Conservation (phyloP, 2,113 vertebrate species). For the Brachirus orientalis region DNA sequence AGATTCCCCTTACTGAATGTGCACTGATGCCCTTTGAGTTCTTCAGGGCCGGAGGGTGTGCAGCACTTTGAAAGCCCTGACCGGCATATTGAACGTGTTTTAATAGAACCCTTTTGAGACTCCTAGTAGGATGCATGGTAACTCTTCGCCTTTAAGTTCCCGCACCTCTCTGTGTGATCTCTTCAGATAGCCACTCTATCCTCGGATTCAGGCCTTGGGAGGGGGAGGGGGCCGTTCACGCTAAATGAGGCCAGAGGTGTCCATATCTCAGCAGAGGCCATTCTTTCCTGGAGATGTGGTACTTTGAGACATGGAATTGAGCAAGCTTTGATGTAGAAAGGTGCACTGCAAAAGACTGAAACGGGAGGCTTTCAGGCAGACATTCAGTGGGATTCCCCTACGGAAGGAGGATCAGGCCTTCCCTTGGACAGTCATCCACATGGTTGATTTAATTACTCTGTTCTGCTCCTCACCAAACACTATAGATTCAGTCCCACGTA, state of each 20-base stretch:
- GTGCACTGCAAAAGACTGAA: conserved; percentile 70
- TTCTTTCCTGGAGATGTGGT: conserved; percentile 80
- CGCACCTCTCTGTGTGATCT: conserved; percentile 80
- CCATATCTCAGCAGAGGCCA: conserved; percentile 79
- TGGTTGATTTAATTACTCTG: conserved; percentile 73
- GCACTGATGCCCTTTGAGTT: conserved; percentile 83
- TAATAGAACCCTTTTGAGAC: conserved; percentile 82
- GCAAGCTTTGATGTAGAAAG: conserved; percentile 82
- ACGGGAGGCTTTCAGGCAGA: conserved; percentile 67
- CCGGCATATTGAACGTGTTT: conserved; percentile 83
- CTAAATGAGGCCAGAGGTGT: conserved; percentile 81
- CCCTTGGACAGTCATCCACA: conserved; percentile 56
- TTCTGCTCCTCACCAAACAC: conserved; percentile 32
- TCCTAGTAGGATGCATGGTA: conserved; percentile 79
- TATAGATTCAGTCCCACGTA: conserved; percentile 43
- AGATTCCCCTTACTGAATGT: conserved; percentile 75
- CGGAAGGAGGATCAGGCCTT: conserved; percentile 60
- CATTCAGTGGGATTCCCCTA: conserved; percentile 70
- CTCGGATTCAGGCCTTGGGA: conserved; percentile 68
- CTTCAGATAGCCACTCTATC: conserved; percentile 74
- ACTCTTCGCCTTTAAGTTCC: conserved; percentile 81
- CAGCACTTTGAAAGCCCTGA: conserved; percentile 83
- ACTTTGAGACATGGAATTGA: conserved; percentile 71
- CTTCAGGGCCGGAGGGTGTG: conserved; percentile 79
- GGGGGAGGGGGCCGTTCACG: conserved; percentile 63